A percentile compares a stretch with the other conserved stretches of the same genome.
These are phyloP conservation scores for Ptychochromis oligacanthus DNA, from an alignment of 2,113 vertebrate genomes.

Conservation along the genomic window DNA sequence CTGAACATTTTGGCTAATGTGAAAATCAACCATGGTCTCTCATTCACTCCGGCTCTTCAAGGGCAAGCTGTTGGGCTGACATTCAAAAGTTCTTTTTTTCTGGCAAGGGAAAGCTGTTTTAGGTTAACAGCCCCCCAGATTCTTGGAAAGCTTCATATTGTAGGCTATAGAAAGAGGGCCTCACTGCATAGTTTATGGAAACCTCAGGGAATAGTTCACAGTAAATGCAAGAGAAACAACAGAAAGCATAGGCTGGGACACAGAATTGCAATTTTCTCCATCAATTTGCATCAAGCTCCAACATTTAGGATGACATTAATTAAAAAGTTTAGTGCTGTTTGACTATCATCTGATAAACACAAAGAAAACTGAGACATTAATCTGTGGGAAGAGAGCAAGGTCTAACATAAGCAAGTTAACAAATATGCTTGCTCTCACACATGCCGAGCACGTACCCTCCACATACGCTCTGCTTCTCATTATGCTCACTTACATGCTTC, in stretches of 20 bases:
- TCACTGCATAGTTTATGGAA: constrained; percentile 51
- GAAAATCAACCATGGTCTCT: constrained; percentile 43
- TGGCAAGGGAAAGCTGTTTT: constrained; percentile 64
- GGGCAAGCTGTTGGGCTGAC: constrained; percentile 49
- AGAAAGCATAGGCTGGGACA: constrained; percentile 12
- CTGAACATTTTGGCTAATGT: constrained; percentile 41
- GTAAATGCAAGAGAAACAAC: constrained; percentile 30
- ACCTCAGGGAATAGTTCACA: constrained; percentile 31
- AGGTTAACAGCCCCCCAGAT: constrained; percentile 49
- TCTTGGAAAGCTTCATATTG: constrained; percentile 50
- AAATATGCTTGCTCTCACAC: constrained; percentile 22
- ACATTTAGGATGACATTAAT: neutral
- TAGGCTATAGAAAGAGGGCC: constrained; percentile 61
- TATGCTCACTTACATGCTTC: constrained; percentile 63
- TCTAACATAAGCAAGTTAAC: constrained; percentile 10
- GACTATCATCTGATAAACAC: neutral
- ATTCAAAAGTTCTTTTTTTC: constrained; percentile 50
- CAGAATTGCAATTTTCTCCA: neutral
- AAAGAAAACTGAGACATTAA: neutral
- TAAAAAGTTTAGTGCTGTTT: neutral
- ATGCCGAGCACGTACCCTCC: constrained; percentile 59
- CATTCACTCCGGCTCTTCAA: constrained; percentile 25
- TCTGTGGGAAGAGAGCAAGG: neutral
- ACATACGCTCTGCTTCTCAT: constrained; percentile 69
- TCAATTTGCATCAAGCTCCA: constrained; percentile 10